Evolutionary conservation across 2,888 invertebrate genomes (phyloP).

Genomic region (Pandemis cinnamomeana): DNA sequence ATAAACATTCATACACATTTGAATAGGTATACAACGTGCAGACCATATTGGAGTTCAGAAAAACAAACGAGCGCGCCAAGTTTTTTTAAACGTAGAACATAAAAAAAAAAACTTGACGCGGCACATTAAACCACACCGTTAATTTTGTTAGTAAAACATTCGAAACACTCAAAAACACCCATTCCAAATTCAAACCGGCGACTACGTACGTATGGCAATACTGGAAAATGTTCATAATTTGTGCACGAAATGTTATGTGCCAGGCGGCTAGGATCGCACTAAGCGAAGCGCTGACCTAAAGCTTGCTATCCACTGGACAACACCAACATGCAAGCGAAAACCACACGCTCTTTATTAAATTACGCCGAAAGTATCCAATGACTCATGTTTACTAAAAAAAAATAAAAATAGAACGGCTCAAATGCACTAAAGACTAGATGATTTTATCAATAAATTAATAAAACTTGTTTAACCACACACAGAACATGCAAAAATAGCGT

Average conservation of each 20-base stretch:
- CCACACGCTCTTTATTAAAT: background rate
- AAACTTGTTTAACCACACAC: too few relatives aligned
- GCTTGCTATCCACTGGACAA: slow-evolving; percentile 22
- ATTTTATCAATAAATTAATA: too few relatives aligned
- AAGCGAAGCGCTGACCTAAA: slow-evolving; percentile 13
- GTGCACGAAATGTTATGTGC: slow-evolving; percentile 28
- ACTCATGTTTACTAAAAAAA: too few relatives aligned
- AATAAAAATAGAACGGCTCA: too few relatives aligned
- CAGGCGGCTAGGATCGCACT: slow-evolving; percentile 17
- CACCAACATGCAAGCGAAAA: slow-evolving; percentile 5
- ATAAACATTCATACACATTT: slow-evolving; percentile 61
- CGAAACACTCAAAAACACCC: slow-evolving; percentile 12
- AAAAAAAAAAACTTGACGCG: slow-evolving; percentile 17
- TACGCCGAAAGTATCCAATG: background rate
- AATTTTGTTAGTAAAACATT: slow-evolving; percentile 27
- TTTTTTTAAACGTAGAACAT: slow-evolving; percentile 3
- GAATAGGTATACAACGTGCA: slow-evolving; percentile 51
- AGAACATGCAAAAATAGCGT: too few relatives aligned
- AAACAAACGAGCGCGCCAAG: slow-evolving; percentile 27
- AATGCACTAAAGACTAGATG: too few relatives aligned
- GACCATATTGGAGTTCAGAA: slow-evolving; percentile 20
- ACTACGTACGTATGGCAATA: slow-evolving; percentile 27
- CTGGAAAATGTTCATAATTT: slow-evolving; percentile 21
- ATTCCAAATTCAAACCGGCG: background rate
- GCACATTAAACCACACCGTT: slow-evolving; percentile 16